phyloP scores from a whole-genome alignment of 2,797 vertebrate species.

The Acanthurus leucopareius region DNA sequence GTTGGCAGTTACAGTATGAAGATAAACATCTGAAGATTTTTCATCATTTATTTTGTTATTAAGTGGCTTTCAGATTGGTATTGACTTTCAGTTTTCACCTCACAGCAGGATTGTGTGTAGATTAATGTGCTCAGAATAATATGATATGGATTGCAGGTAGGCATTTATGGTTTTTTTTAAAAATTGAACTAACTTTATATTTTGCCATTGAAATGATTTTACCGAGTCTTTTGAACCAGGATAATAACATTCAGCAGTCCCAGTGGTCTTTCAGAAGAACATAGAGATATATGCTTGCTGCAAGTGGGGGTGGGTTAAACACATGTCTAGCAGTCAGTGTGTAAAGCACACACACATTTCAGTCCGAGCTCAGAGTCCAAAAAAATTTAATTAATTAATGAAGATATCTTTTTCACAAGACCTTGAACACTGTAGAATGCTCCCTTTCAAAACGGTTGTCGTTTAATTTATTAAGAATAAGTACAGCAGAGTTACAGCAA shows the following conservation, averaged over 20 bases:
- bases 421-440: too few species aligned
- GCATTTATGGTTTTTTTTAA: neutral
- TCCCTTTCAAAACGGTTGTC: too few species aligned
- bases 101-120: neutral
- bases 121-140: neutral
- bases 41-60: slow-evolving; percentile 34
- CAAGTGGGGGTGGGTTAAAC: neutral
- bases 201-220: neutral
- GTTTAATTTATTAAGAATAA: too few species aligned
- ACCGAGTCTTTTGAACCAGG: neutral
- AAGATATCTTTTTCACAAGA: too few species aligned
- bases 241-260: neutral
- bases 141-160: neutral
- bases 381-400: too few species aligned
- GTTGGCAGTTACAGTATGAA: slow-evolving; percentile 31
- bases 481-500: too few species aligned
- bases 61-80: neutral
- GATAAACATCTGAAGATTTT: slow-evolving; percentile 34
- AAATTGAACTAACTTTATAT: neutral
- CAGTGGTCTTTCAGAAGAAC: neutral
- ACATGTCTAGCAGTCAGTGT: neutral
- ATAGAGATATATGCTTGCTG: neutral
- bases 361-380: neutral
- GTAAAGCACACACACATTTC: neutral
- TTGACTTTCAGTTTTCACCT: slow-evolving; percentile 23